phyloP scores from a whole-genome alignment of 2,113 vertebrate species.

The Crypturellus undulatus region DNA sequence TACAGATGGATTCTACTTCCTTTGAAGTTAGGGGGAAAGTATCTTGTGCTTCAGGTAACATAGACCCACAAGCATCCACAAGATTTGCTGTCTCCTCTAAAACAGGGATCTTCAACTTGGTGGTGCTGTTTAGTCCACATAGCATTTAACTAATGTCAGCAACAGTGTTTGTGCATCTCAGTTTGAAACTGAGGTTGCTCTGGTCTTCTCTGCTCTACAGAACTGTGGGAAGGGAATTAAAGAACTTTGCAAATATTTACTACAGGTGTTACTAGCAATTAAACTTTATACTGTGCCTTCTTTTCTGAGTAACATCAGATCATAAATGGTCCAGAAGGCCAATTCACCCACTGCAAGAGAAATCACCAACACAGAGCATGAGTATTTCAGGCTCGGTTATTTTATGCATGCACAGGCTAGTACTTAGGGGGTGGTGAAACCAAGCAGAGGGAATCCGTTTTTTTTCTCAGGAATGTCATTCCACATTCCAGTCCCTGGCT shows the following conservation, averaged over 20 bases:
- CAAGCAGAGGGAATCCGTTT: background rate
- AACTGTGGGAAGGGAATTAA: background rate
- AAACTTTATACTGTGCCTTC: background rate
- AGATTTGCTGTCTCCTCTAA: background rate
- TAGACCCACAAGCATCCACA: background rate
- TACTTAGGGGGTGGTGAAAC: background rate
- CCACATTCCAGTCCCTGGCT: background rate
- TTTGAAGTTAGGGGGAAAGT: background rate
- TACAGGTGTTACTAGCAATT: background rate
- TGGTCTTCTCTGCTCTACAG: background rate
- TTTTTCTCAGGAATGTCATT: background rate
- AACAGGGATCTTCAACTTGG: background rate
- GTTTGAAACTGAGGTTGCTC: background rate
- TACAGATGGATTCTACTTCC: background rate
- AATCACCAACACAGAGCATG: background rate
- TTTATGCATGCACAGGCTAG: background rate
- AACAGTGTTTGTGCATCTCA: background rate
- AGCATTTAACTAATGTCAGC: background rate
- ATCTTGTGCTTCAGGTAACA: background rate
- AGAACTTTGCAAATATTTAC: constrained; percentile 42
- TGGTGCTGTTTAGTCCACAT: background rate
- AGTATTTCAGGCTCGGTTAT: background rate
- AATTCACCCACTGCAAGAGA: background rate
- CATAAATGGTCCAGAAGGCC: background rate
- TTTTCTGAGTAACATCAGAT: background rate